Conservation (phyloP, 2,797 vertebrate genomes). For the Fistularia tabacaria region DNA sequence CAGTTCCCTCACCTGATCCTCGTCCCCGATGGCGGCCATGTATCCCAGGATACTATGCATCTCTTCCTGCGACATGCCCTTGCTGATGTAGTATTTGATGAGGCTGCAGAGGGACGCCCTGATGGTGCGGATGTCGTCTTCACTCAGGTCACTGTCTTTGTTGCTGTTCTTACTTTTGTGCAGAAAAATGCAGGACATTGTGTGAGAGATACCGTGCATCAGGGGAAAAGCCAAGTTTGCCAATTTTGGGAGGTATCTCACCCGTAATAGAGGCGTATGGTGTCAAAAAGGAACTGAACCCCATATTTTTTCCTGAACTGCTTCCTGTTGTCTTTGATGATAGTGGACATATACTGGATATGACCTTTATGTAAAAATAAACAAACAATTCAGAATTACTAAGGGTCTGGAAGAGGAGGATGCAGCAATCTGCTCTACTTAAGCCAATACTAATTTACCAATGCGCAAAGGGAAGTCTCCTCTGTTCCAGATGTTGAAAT, state of each 20-base stretch:
- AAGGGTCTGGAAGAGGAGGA: no score
- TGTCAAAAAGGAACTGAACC: conserved; percentile 93
- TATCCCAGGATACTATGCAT: conserved; percentile 93
- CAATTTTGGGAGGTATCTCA: conserved; percentile 64
- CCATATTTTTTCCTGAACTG: conserved; percentile 93
- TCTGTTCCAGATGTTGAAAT: conserved; percentile 95
- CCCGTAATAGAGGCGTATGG: conserved; percentile 91
- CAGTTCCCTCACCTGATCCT: conserved; percentile 85
- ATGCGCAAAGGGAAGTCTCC: conserved; percentile 95
- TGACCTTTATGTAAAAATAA: conserved; percentile 77
- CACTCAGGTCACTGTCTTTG: conserved; percentile 79
- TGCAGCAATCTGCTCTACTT: no score
- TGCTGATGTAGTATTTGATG: conserved; percentile 94
- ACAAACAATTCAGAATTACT: conserved; percentile 10
- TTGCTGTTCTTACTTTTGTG: conserved; percentile 65
- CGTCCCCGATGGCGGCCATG: conserved; percentile 86
- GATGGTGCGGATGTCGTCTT: conserved; percentile 88
- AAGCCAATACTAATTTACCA: conserved; percentile 69
- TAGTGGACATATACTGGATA: conserved; percentile 95
- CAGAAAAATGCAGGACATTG: neutral
- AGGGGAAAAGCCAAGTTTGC: neutral
- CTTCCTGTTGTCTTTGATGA: conserved; percentile 96
- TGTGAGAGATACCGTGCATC: neutral
- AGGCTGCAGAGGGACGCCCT: conserved; percentile 86
- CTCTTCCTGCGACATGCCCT: conserved; percentile 91